These are phyloP conservation scores for Hirtodrosophila histrioides DNA, from an alignment of 2,888 invertebrate genomes.

Conservation along the genomic window DNA sequence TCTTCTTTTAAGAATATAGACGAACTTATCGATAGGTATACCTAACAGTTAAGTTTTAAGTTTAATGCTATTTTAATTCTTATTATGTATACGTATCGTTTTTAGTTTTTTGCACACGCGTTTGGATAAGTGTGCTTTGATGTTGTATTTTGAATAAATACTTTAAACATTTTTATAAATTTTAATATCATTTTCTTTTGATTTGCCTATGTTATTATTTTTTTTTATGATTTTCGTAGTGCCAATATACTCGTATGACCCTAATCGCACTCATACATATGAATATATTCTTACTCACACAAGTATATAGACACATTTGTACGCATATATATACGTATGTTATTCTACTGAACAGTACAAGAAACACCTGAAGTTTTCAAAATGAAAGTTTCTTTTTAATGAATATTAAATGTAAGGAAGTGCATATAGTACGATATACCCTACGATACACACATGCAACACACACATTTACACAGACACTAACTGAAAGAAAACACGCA, in stretches of 20 bases:
- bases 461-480: conserved; percentile 31
- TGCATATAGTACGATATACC: conserved; percentile 54
- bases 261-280: conserved; percentile 18
- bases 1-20: conserved; percentile 44
- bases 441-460: conserved; percentile 45
- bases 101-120: conserved; percentile 28
- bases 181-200: conserved; percentile 21
- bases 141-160: conserved; percentile 72
- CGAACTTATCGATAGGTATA: conserved; percentile 27
- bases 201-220: conserved; percentile 14
- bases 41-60: conserved; percentile 36
- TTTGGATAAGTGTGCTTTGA: conserved; percentile 36
- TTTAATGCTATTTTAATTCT: conserved; percentile 34
- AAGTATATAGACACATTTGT: conserved; percentile 29
- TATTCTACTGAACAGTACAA: conserved; percentile 83
- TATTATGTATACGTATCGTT: conserved; percentile 42
- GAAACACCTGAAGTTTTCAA: conserved; percentile 84
- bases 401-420: conserved; percentile 64
- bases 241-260: conserved; percentile 29
- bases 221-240: conserved; percentile 20
- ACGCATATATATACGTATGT: conserved; percentile 44
- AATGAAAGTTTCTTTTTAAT: conserved; percentile 81
- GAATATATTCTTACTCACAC: conserved; percentile 25
- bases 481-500: conserved; percentile 39
- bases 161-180: conserved; percentile 51